Evolutionary conservation across 2,113 vertebrate species (phyloP), one percentile per base, ranked within the genome.

Genomic region (Cephalopterus ornatus): DNA sequence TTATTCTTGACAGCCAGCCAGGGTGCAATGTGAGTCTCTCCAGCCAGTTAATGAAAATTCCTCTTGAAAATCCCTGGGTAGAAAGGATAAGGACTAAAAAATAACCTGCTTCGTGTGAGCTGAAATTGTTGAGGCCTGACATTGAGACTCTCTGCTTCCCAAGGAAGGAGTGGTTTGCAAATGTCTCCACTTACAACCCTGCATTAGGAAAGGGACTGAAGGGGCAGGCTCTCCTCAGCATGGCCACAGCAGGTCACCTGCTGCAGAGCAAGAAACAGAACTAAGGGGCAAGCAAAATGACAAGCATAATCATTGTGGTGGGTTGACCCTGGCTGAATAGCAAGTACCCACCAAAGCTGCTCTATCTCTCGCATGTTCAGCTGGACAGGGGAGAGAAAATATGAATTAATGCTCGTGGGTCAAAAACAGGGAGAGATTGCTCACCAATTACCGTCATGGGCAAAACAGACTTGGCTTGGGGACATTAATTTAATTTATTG

Each of bases 211-310:
- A 70, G 55, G 32, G 27, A 39, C 24, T 1, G 0, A 80, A 63
- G 50, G 28, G 26, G 2, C 6, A 44, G 0, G 2, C 6, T 56
- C 8, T 56, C 20, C 35, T 11, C 39, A 33, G 21, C 4, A 0
- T 26, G 49, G 58, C 20, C 4, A 2, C 33, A 41, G 26, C n/a
- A 30, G 23, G 9, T 49, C 73, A 58, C 27, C 35, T 15, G 52
- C 46, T 58, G 37, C 65, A 52, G 44, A 44, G n/a, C 35, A 71
- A 74, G 41, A 41, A 37, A 12, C 35, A 71, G 50, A 73, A 12
- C 16, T 23, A 46, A 66, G 14, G 26, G 28, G 3, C 17, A 30
- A 79, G 33, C 3, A 24, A 56, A 46, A 39, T 21, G 20, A 37
- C 0, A 56, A 58, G 22, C 26, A 41, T 41, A 28, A 63, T 41